phyloP scores from a whole-genome alignment of 2,888 invertebrate species.

The Trichogramma dendrolimi region DNA sequence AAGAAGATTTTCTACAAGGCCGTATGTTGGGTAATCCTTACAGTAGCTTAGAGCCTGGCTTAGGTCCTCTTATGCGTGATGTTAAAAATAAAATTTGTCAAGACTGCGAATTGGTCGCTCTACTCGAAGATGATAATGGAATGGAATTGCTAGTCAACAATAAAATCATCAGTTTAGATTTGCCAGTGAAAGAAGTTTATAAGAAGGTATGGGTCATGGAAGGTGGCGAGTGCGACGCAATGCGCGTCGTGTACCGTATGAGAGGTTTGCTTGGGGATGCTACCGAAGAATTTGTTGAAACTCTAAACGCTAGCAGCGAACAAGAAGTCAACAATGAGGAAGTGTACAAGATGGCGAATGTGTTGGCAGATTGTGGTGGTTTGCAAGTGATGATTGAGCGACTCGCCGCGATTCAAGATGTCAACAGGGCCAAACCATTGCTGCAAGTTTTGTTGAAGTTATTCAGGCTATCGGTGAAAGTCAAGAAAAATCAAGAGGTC shows the following conservation, averaged over 20 bases:
- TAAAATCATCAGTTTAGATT: conserved; percentile 94
- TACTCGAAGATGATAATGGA: conserved; percentile 96
- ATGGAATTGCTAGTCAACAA: conserved; percentile 97
- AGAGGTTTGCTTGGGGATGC: conserved; percentile 95
- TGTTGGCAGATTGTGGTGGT: conserved; percentile 75
- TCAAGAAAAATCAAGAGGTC: conserved; percentile 81
- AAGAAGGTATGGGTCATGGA: conserved; percentile 76
- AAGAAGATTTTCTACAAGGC: conserved; percentile 93
- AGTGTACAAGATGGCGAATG: conserved; percentile 85
- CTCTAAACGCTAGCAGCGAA: conserved; percentile 77
- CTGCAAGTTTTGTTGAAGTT: conserved; percentile 86
- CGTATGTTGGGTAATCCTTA: conserved; percentile 85
- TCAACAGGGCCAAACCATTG: conserved; percentile 81
- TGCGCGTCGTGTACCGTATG: conserved; percentile 98
- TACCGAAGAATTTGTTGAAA: conserved; percentile 97
- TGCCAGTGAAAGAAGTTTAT: conserved; percentile 90
- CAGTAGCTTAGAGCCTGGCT: conserved; percentile 85
- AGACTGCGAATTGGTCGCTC: conserved; percentile 96
- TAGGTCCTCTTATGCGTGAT: conserved; percentile 96
- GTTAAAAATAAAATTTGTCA: conserved; percentile 98
- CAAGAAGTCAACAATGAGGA: conserved; percentile 92
- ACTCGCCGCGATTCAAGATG: conserved; percentile 78
- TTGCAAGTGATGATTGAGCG: conserved; percentile 79
- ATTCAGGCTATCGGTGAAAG: conserved; percentile 85
- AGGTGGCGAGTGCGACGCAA: conserved; percentile 88